Base-by-base conservation (phyloP, 1,140 invertebrate species). In the Zaprionus vittiger region DNA sequence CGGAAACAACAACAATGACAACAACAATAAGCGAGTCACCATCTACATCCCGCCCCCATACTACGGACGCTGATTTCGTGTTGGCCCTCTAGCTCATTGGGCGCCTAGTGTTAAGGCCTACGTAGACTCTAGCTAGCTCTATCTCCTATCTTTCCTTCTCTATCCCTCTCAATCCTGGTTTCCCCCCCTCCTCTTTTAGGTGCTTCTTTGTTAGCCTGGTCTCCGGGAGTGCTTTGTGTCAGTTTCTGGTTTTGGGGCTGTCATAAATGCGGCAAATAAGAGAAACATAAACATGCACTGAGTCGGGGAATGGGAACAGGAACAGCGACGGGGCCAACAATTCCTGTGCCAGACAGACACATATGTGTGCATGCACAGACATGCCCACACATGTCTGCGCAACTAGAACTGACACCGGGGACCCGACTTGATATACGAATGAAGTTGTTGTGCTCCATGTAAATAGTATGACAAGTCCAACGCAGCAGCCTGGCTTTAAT, bases 11-110 rank as follows among this genome's bases (percentile, higher is more conserved):
- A 75, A 34, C 49, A 61, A 24, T 12, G 14, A 56, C 28, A 17
- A 49, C 2, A 37, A 70, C 24, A 77, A 79, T 28, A 72, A 34
- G 22, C 80, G 62, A 34, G 77, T 83, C 11, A 83, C 81, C 47
- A 91, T 91, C 57, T 91, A 91, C 28, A 70, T 91, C 5, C 86
- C 87, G 15, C 83, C 87, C 0, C 87, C 87, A 2, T 87, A 80
- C 67, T 91, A 83, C 15, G 86, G 86, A 1, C 81, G 80, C 49
- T 86, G 28, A 75, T 55, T 38, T 38, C 17, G 26, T 6, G 38
- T 17, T 44, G 44, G n/a, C 77, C 55, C 47, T 52, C 28, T 37
- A 68, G 56, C 22, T 52, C 12, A 34, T 38, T 49, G 38, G 47
- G 60, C 15, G 37, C 20, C 55, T 37, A 62, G 28, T 37, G 20